Evolutionary conservation across 2,797 vertebrate genomes (phyloP), one percentile per base, ranked within the genome.

Genomic region (Thunnus albacares): DNA sequence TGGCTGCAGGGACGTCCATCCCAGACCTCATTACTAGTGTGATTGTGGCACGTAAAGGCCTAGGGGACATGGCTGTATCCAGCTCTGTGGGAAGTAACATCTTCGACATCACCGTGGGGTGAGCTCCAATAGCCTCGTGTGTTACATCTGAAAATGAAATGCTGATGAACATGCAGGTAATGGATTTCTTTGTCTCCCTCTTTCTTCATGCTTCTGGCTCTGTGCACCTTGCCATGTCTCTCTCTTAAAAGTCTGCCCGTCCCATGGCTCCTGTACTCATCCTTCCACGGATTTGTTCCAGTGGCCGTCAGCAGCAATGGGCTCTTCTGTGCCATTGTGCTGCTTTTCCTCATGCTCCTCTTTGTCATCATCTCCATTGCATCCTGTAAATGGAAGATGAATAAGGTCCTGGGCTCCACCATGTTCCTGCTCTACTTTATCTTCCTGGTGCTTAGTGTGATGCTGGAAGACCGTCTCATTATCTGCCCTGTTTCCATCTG

Each of bases 31-130:
- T 99, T 88, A 99, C 98, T 88, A 99, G 98, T 22, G 98, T 99
- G 83, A 99, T 99, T 0, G 98, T 99, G n/a, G 98, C 98, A 9
- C 95, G 97, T 45, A 99, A 99, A 88, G 98, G 98, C 62, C 86
- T 99, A 49, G 98, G 98, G 5, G 98, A 99, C 95, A 99, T 99
- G 98, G 98, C 98, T 0, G 97, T 99, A 82, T 99, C 98, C 86
- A 99, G 98, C 65, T 99, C 98, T 0, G 98, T 99, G 73, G 98
- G 98, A 91, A 99, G 98, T 83, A 99, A 99, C 90, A 99, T 99
- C 93, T 99, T 99, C 0, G 98, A 99, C 79, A 99, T 99, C 94
- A 99, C 98, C 2, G 91, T 99, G 45, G 98, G 98, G 98, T 99
- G 90, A 98, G 97, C 38, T n/a, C 28, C n/a, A 2, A 11, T 66